phyloP scores from a whole-genome alignment of 2,888 invertebrate genomes.

The Pollenia angustigena region DNA sequence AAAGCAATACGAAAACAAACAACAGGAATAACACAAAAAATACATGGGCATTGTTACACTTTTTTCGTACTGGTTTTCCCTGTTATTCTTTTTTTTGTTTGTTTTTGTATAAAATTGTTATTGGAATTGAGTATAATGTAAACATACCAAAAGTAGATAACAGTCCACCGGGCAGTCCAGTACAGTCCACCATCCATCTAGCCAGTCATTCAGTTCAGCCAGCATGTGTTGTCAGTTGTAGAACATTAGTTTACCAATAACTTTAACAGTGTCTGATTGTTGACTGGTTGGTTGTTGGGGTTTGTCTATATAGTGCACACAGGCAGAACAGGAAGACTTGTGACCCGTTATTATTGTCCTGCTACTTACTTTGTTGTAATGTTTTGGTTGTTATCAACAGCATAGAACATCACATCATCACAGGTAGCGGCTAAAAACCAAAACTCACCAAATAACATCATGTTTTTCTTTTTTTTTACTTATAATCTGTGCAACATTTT shows the following conservation, averaged over 20 bases:
- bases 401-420: slow-evolving; percentile 57
- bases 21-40: slow-evolving; percentile 18
- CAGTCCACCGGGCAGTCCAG: slow-evolving; percentile 13
- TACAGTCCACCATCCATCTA: slow-evolving; percentile 16
- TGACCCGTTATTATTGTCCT: slow-evolving; percentile 67
- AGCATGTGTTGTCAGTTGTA: slow-evolving; percentile 72
- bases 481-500: slow-evolving; percentile 18
- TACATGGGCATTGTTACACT: slow-evolving; percentile 36
- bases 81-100: slow-evolving; percentile 1
- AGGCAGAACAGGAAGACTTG: slow-evolving; percentile 56
- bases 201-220: slow-evolving; percentile 39
- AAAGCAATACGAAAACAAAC: slow-evolving; percentile 34
- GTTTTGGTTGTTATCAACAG: slow-evolving; percentile 56
- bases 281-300: slow-evolving; percentile 39
- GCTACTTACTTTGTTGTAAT: slow-evolving; percentile 57
- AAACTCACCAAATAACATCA: slow-evolving; percentile 67
- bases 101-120: slow-evolving; percentile 18
- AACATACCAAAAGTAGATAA: slow-evolving; percentile 59
- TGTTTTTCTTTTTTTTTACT: slow-evolving; percentile 44
- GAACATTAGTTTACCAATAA: slow-evolving; percentile 72
- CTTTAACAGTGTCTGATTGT: slow-evolving; percentile 63
- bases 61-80: slow-evolving; percentile 23
- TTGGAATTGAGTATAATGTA: slow-evolving; percentile 53
- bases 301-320: slow-evolving; percentile 59
- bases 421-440: slow-evolving; percentile 66